Base-by-base conservation (phyloP, 1,140 invertebrate species). In the Orius insidiosus region DNA sequence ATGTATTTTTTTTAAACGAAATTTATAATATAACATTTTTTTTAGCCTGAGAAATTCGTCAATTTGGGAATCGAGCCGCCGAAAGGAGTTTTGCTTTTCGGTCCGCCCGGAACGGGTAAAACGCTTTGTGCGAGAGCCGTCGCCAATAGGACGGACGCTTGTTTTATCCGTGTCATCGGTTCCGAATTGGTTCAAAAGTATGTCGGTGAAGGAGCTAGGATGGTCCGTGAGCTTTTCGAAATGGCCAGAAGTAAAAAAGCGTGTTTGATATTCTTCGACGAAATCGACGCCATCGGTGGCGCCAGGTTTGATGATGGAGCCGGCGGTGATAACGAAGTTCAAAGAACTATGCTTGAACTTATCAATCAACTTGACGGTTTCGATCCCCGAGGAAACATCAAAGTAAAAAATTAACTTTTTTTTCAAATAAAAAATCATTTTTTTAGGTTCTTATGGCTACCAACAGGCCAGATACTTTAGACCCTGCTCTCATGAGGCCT, bases 181-280 rank as follows among this genome's bases (percentile, higher is more conserved):
- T 92, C 87, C 10, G 87, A 93, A 64, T 66, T 93, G 46, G 88
- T 88, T 35, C 92, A 98, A 62, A 98, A 99, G 69, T 98, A 98
- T 69, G 95, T 98, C n/a, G 95, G 95, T 51, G 95, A 99, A 69
- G 94, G 96, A 16, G 95, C 96, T 3, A 74, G 96, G 50, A 99
- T 99, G 96, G 95, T 99, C 1, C 72, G 95, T 53, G 95, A 99
- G 65, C 65, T 99, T 7, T 99, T 99, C 66, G 95, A 98, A 71
- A 98, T 99, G 94, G 96, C 95, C 36, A 73, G 95, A 38, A 95
- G 87, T 56, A 99, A 99, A 67, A 99, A 98, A 63, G 95, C 96
- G 6, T 99, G 96, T 62, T 72, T 99, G 2, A 97, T 99, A 48
- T 99, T 99, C 71, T 99, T 99, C 66, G 96, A 99, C 72, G 96